Percentiles rank a stretch among this genome's conserved stretches.
Evolutionary conservation across 2,888 invertebrate genomes (phyloP).

Genomic region (Agrypnus murinus): DNA sequence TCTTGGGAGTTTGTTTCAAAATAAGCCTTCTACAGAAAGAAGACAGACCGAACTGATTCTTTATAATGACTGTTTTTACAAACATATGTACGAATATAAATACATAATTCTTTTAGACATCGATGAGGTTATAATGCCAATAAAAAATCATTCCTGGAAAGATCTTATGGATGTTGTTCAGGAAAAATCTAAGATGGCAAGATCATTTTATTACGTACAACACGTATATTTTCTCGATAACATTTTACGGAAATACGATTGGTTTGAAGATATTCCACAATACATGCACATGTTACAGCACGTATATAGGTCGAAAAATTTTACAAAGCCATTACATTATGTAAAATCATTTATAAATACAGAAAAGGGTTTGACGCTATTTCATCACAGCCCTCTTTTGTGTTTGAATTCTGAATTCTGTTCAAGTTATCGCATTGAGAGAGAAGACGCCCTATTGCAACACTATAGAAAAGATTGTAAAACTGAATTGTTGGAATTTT

Average conservation of each 20-base stretch:
- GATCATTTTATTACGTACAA: constrained; percentile 89
- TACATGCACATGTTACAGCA: constrained; percentile 97
- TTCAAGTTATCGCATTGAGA: constrained; percentile 90
- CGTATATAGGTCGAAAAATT: constrained; percentile 91
- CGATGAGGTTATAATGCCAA: constrained; percentile 73
- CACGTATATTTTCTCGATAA: constrained; percentile 94
- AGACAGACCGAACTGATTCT: constrained; percentile 93
- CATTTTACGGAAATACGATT: constrained; percentile 84
- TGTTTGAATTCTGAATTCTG: constrained; percentile 88
- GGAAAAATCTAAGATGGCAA: constrained; percentile 80
- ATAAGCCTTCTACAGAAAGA: constrained; percentile 90
- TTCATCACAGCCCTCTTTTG: constrained; percentile 94
- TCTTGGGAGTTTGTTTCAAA: constrained; percentile 86
- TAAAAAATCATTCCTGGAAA: constrained; percentile 82
- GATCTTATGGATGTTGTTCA: constrained; percentile 82
- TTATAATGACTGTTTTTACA: constrained; percentile 94
- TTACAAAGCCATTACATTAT: constrained; percentile 94
- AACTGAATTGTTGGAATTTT: constrained; percentile 87
- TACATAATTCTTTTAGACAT: constrained; percentile 87
- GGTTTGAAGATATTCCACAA: constrained; percentile 83
- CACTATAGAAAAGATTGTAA: constrained; percentile 97
- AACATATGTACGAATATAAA: constrained; percentile 88
- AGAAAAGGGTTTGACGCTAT: constrained; percentile 89
- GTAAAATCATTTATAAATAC: constrained; percentile 96
- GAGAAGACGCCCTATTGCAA: constrained; percentile 89